Percentiles rank a stretch among this genome's conserved stretches.
Evolutionary conservation across 2,888 invertebrate genomes (phyloP).

Genomic region (Stegana nigrithorax): DNA sequence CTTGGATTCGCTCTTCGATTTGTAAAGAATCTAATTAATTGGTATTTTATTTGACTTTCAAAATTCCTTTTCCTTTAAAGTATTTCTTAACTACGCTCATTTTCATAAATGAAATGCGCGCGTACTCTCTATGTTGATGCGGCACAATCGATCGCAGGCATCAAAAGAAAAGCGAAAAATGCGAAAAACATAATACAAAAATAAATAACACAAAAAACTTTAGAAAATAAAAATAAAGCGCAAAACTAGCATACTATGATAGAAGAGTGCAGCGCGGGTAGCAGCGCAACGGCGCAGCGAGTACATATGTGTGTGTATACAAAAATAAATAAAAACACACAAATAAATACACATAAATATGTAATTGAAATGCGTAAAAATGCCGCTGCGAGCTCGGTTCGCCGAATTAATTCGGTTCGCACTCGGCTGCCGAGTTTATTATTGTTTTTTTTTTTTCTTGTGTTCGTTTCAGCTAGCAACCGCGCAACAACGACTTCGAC

Average conservation of each 20-base stretch:
- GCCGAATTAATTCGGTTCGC: no score
- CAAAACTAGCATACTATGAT: neutral
- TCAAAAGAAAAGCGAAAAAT: constrained; percentile 6
- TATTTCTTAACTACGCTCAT: no score
- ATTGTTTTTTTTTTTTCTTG: constrained; percentile 5
- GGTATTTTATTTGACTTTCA: no score
- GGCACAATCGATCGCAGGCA: constrained; percentile 37
- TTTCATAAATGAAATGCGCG: no score
- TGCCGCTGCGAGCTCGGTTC: no score
- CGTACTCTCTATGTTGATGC: no score
- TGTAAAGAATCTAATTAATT: no score
- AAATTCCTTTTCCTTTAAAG: no score
- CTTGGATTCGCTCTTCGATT: no score
- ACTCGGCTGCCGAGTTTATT: no score
- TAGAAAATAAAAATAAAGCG: constrained; percentile 9
- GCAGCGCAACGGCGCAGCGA: constrained; percentile 7
- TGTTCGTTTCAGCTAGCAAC: constrained; percentile 52
- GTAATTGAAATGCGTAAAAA: constrained; percentile 60
- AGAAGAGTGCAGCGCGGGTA: neutral
- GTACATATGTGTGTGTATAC: constrained; percentile 5
- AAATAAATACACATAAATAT: constrained; percentile 31
- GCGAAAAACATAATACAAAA: constrained; percentile 7
- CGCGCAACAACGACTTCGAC: constrained; percentile 45
- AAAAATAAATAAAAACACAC: neutral
- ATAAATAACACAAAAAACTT: neutral